phyloP scores from a whole-genome alignment of 1,140 invertebrate genomes.

The Zelostemma sp. region DNA sequence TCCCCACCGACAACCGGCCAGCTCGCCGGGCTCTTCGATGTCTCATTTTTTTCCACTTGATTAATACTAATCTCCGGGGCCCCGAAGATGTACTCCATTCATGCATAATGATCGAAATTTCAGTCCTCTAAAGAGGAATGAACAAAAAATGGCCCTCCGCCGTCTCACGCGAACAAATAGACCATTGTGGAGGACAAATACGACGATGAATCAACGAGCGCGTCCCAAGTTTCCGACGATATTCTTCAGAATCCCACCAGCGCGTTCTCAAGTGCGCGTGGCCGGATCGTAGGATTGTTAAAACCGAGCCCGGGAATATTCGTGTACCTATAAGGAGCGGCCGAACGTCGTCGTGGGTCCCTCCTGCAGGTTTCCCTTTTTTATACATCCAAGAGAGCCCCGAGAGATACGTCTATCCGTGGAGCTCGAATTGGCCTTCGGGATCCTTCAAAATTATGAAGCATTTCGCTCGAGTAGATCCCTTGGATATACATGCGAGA shows the following conservation, averaged over 20 bases:
- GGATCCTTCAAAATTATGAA: slow-evolving; percentile 37
- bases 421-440: slow-evolving; percentile 31
- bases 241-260: slow-evolving; percentile 29
- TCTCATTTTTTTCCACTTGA: neutral
- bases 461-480: slow-evolving; percentile 23
- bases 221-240: slow-evolving; percentile 3
- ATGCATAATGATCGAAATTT: slow-evolving; percentile 3
- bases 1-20: neutral
- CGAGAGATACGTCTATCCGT: slow-evolving; percentile 9
- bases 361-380: slow-evolving; percentile 29
- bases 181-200: slow-evolving; percentile 36
- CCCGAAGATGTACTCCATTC: neutral
- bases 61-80: neutral
- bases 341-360: neutral
- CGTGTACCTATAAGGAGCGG: slow-evolving; percentile 18
- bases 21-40: neutral
- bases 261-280: slow-evolving; percentile 27
- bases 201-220: slow-evolving; percentile 40
- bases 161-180: slow-evolving; percentile 40
- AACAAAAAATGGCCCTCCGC: slow-evolving; percentile 40
- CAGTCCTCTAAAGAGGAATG: neutral
- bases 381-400: slow-evolving; percentile 23
- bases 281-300: slow-evolving; percentile 37
- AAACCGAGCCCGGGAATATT: slow-evolving; percentile 17
- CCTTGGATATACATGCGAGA: slow-evolving; percentile 16